Evolutionary conservation across 2,888 invertebrate species (phyloP), one percentile per base, ranked within the genome.

Genomic region (Trichogramma dendrolimi): DNA sequence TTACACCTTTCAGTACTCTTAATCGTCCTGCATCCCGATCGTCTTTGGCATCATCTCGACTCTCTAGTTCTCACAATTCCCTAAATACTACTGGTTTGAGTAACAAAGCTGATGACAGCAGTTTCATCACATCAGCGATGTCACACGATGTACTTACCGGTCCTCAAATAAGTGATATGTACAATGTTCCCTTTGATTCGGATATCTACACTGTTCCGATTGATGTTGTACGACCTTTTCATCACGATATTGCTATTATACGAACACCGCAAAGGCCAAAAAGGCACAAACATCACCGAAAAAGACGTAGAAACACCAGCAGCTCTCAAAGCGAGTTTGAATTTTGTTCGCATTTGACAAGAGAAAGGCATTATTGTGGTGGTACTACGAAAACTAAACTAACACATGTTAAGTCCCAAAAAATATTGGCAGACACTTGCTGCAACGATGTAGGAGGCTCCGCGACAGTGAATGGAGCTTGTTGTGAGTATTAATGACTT

Each of bases 131-230:
- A 1, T 92, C 92, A 74, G 92, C 92, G 43, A 92, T 92, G 82
- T 92, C 92, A 1, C 92, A 92, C 74, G 92, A 92, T 74, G 89
- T 91, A 3, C 81, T 92, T 46, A 84, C 87, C 66, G 86, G 88
- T n/a, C 86, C 87, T 66, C 66, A 66, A 11, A 66, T 66, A 8
- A 74, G 73, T 56, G 92, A 92, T 77, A 87, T 92, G 83, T 92
- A 92, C 77, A 92, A 91, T 80, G 92, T 92, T 64, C 92, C 92
- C 67, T 90, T 92, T 71, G 92, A 92, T 75, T 91, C 92, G 71
- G 92, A 92, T 77, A 90, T 92, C 69, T 93, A 93, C 76, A 90
- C 92, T 10, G 88, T 92, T 63, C 92, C 92, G 47, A 86, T 92
- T 65, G 92, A 93, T 78, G 89, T 90, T 79, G 86, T 92, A 14